Conservation (phyloP, 2,888 invertebrate genomes). For the Lasioglossum lativentre region DNA sequence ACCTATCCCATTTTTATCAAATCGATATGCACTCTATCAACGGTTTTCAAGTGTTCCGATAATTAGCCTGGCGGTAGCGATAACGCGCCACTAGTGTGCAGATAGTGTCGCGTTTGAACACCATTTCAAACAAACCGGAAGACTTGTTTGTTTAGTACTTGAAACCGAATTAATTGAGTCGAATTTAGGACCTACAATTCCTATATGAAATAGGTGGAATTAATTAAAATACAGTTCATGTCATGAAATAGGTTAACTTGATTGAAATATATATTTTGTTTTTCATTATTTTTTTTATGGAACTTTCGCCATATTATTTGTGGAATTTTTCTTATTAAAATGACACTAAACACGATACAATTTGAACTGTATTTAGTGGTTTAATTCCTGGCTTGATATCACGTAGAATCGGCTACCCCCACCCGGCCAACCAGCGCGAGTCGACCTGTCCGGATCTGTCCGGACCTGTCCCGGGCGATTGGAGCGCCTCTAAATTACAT, state of each 20-base stretch:
- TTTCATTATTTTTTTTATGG: too few relatives aligned
- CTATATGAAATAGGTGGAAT: background rate
- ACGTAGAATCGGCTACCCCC: too few relatives aligned
- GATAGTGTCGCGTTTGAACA: background rate
- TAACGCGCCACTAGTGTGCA: background rate
- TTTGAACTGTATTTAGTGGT: too few relatives aligned
- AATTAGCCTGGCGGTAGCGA: slow-evolving; percentile 15
- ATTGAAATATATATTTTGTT: background rate
- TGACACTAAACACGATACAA: too few relatives aligned
- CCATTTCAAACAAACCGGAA: background rate
- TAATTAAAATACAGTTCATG: background rate
- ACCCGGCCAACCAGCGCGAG: too few relatives aligned
- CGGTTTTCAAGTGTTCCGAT: slow-evolving; percentile 10
- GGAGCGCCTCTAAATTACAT: too few relatives aligned
- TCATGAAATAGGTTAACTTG: background rate
- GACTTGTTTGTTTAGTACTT: background rate
- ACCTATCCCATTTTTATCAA: slow-evolving; percentile 27
- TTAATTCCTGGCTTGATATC: too few relatives aligned
- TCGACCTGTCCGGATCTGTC: too few relatives aligned
- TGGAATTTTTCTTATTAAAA: too few relatives aligned
- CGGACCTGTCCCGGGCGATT: too few relatives aligned
- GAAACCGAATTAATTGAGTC: background rate
- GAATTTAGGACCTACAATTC: background rate
- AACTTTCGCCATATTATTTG: too few relatives aligned
- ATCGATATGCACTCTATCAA: slow-evolving; percentile 28